Percentiles rank a stretch among this genome's conserved stretches.
These are phyloP conservation scores for Sigmodon hispidus DNA, from an alignment of 2,113 vertebrate species.

Conservation along the genomic window DNA sequence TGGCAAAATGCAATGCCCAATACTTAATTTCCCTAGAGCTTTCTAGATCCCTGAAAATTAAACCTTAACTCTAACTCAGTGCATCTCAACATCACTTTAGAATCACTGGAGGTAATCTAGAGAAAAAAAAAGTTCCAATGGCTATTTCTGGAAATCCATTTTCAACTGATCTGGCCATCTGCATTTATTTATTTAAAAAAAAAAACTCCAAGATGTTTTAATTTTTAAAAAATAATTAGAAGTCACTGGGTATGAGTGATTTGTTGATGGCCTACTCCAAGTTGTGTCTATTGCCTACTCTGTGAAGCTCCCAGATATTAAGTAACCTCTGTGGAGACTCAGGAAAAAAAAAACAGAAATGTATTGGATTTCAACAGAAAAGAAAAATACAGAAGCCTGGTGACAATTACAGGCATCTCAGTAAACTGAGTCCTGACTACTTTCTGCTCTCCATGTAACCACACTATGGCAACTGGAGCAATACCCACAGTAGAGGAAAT, in stretches of 20 bases:
- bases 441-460: neutral
- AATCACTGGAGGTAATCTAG: neutral
- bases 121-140: neutral
- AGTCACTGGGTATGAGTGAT: neutral
- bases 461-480: neutral
- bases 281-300: neutral
- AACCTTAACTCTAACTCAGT: neutral
- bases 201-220: conserved; percentile 1
- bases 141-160: neutral
- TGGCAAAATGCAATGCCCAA: neutral
- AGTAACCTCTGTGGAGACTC: neutral
- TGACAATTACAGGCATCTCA: neutral
- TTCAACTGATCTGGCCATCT: neutral
- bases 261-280: neutral
- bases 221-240: neutral
- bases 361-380: neutral
- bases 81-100: neutral
- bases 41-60: neutral
- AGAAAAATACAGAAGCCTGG: neutral
- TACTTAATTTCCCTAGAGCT: neutral
- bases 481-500: neutral
- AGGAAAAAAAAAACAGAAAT: conserved; percentile 4
- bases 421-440: neutral
- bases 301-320: neutral
- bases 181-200: neutral